Percentiles rank a stretch among this genome's conserved stretches.
These are phyloP conservation scores for Tyrophagus putrescentiae DNA, from an alignment of 1,140 invertebrate species.

Conservation along the genomic window DNA sequence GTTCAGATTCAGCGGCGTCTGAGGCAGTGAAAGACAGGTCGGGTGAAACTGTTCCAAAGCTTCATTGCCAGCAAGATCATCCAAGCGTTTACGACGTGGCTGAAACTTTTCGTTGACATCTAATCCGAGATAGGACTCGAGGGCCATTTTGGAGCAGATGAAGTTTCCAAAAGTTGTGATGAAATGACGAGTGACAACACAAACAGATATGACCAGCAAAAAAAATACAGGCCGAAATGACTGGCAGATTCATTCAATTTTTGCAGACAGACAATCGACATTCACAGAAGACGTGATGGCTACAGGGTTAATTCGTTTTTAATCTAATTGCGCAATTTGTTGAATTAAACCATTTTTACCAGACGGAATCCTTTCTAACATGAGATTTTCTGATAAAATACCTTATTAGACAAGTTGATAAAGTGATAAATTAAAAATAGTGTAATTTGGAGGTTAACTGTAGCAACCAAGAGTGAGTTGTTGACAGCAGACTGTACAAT, in stretches of 20 bases:
- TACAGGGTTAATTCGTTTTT: neutral
- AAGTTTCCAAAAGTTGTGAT: neutral
- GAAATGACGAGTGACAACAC: neutral
- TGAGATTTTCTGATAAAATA: no score
- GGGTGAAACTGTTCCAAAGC: neutral
- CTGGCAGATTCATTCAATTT: neutral
- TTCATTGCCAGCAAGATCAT: neutral
- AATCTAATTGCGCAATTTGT: neutral
- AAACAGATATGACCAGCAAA: neutral
- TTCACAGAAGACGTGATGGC: neutral
- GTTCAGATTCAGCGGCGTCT: neutral
- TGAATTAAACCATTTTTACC: no score
- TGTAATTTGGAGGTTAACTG: no score
- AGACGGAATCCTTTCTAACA: no score
- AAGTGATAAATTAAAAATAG: no score
- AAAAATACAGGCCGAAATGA: neutral
- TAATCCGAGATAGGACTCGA: conserved; percentile 20
- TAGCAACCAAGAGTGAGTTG: no score
- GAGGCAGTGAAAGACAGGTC: neutral
- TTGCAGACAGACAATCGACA: neutral
- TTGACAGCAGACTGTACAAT: no score
- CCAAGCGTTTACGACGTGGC: neutral
- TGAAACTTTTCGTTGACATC: conserved; percentile 5
- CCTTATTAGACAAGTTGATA: no score
- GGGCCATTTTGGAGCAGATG: conserved; percentile 14